Conservation (phyloP, 1,140 invertebrate genomes). For the Aporrectodea caliginosa region DNA sequence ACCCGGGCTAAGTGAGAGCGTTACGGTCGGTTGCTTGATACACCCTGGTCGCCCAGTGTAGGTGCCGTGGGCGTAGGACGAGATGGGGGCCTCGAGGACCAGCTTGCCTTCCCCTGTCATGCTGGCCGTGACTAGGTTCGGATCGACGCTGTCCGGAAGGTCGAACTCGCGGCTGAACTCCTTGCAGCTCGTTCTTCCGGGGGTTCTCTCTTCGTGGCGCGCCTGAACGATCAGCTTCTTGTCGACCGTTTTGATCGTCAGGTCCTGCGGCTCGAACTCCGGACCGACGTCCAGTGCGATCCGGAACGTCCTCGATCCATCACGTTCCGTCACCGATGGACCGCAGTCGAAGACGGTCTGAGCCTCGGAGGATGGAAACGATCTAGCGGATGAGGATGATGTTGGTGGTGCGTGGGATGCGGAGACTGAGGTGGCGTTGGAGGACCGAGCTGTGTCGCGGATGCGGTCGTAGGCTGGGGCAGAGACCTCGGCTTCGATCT, state of each 20-base stretch:
- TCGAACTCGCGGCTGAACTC: conserved; percentile 56
- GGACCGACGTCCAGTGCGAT: conserved; percentile 49
- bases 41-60: conserved; percentile 24
- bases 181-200: conserved; percentile 49
- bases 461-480: conserved; percentile 10
- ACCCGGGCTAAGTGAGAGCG: neutral
- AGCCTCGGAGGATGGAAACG: neutral
- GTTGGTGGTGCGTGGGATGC: neutral
- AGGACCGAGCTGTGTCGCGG: neutral
- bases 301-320: conserved; percentile 18
- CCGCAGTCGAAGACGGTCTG: neutral
- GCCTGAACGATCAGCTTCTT: conserved; percentile 52
- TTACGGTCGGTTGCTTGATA: conserved; percentile 30
- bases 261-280: conserved; percentile 50
- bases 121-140: conserved; percentile 50
- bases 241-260: conserved; percentile 52
- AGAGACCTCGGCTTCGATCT: conserved; percentile 44
- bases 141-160: conserved; percentile 52
- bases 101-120: conserved; percentile 50
- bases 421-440: neutral
- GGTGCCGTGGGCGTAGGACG: conserved; percentile 19
- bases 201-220: conserved; percentile 50
- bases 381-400: neutral
- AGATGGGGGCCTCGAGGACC: conserved; percentile 48
- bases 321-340: neutral